These are phyloP conservation scores for Acanthosoma haemorrhoidale DNA, from an alignment of 2,888 invertebrate genomes.

Conservation along the genomic window DNA sequence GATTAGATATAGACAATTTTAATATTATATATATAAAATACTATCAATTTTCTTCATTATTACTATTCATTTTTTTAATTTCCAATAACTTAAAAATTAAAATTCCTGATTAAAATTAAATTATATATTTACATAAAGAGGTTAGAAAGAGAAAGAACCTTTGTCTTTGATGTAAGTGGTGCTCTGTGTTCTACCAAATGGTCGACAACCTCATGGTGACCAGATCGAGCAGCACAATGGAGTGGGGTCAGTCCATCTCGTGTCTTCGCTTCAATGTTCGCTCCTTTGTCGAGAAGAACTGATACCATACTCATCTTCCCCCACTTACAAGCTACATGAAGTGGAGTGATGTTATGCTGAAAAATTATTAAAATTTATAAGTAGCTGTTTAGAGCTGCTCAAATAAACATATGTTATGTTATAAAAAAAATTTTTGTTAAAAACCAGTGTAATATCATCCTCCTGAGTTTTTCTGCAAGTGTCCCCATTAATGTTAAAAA, in stretches of 20 bases:
- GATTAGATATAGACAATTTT: no score
- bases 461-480: no score
- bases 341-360: conserved; percentile 90
- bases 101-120: no score
- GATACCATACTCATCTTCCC: conserved; percentile 88
- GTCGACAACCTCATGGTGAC: conserved; percentile 91
- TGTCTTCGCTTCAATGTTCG: conserved; percentile 87
- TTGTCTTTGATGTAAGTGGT: conserved; percentile 91
- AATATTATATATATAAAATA: no score
- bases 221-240: conserved; percentile 94
- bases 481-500: no score
- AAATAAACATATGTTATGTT: neutral
- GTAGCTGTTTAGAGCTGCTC: neutral
- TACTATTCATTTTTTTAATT: no score
- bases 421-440: neutral
- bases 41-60: no score
- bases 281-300: conserved; percentile 80
- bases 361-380: neutral
- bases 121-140: no score
- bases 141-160: conserved; percentile 54
- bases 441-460: neutral
- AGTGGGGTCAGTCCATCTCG: conserved; percentile 92
- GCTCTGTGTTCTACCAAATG: conserved; percentile 82
- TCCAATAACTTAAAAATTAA: no score
- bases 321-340: conserved; percentile 99